Percentiles rank a stretch among this genome's conserved stretches.
phyloP scores from a whole-genome alignment of 30 jellyfish, hydroid and myxozoan genomes.

The Pseudorhiza aurosa region DNA sequence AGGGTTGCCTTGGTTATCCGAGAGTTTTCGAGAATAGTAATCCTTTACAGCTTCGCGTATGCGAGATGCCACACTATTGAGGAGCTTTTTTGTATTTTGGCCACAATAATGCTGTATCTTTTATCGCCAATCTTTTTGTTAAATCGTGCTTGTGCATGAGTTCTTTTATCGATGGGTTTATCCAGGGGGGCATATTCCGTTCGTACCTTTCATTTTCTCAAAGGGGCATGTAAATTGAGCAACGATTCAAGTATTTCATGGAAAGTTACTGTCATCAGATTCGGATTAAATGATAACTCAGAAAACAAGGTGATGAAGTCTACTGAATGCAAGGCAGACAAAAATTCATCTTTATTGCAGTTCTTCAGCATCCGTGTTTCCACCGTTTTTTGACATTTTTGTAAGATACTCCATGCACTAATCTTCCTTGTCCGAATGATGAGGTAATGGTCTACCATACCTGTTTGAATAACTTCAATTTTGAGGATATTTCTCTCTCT shows the following conservation, averaged over 20 bases:
- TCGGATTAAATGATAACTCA: slow-evolving; percentile 43
- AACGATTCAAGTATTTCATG: slow-evolving; percentile 40
- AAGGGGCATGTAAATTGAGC: slow-evolving; percentile 55
- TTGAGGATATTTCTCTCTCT: background rate
- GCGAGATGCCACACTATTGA: slow-evolving; percentile 6
- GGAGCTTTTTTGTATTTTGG: slow-evolving; percentile 13
- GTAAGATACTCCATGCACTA: slow-evolving; percentile 13
- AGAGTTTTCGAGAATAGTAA: slow-evolving; percentile 6
- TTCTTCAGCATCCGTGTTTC: slow-evolving; percentile 8
- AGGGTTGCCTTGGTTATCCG: slow-evolving; percentile 36
- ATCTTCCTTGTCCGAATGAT: slow-evolving; percentile 8
- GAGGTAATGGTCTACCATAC: slow-evolving; percentile 7
- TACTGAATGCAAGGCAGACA: slow-evolving; percentile 35
- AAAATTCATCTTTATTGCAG: slow-evolving; percentile 27
- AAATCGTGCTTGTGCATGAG: slow-evolving; percentile 22
- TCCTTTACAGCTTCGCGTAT: slow-evolving; percentile 47
- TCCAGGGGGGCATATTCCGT: slow-evolving; percentile 47
- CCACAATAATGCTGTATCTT: slow-evolving; percentile 4
- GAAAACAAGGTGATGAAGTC: slow-evolving; percentile 14
- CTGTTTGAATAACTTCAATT: background rate
- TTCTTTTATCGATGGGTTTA: slow-evolving; percentile 29
- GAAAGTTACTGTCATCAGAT: slow-evolving; percentile 53
- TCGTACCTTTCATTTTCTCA: slow-evolving; percentile 46
- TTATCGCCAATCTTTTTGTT: slow-evolving; percentile 24
- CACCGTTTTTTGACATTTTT: background rate